Conservation (phyloP, 2,888 invertebrate genomes). For the Zygothrica quintamaculata region DNA sequence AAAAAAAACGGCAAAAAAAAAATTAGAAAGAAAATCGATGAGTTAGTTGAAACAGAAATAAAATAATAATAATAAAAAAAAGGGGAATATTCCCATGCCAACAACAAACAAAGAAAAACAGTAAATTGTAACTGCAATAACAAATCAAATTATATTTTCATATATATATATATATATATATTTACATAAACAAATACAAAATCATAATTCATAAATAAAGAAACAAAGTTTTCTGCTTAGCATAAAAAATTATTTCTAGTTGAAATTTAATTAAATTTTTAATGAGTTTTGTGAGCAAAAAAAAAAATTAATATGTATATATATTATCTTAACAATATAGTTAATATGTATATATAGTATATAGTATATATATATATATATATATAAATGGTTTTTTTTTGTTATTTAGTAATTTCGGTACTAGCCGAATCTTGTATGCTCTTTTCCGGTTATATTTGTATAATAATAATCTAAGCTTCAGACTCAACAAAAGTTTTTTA, state of each 20-base stretch:
- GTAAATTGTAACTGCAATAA: constrained; percentile 50
- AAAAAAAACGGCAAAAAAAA: constrained; percentile 46
- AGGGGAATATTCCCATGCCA: constrained; percentile 57
- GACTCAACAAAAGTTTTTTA: constrained; percentile 46
- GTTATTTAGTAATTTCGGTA: constrained; percentile 33
- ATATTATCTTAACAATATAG: too few relatives aligned
- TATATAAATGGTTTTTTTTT: not conserved
- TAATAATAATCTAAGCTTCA: constrained; percentile 32
- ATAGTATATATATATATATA: not conserved
- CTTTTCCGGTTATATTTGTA: constrained; percentile 45
- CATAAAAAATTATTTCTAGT: constrained; percentile 2
- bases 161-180: constrained; percentile 58
- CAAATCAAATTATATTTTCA: constrained; percentile 76
- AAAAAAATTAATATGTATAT: too few relatives aligned
- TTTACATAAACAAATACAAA: constrained; percentile 67
- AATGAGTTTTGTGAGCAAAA: too few relatives aligned
- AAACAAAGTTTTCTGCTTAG: constrained; percentile 5
- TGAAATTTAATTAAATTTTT: too few relatives aligned
- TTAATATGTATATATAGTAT: too few relatives aligned
- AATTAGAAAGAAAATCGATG: constrained; percentile 62
- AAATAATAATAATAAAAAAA: constrained; percentile 3
- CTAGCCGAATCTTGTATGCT: constrained; percentile 51
- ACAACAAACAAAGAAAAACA: constrained; percentile 25
- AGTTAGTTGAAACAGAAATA: constrained; percentile 60
- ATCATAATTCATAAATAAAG: constrained; percentile 28